These are phyloP conservation scores for Macquaria australasica DNA, from an alignment of 2,113 vertebrate species.

Conservation along the genomic window DNA sequence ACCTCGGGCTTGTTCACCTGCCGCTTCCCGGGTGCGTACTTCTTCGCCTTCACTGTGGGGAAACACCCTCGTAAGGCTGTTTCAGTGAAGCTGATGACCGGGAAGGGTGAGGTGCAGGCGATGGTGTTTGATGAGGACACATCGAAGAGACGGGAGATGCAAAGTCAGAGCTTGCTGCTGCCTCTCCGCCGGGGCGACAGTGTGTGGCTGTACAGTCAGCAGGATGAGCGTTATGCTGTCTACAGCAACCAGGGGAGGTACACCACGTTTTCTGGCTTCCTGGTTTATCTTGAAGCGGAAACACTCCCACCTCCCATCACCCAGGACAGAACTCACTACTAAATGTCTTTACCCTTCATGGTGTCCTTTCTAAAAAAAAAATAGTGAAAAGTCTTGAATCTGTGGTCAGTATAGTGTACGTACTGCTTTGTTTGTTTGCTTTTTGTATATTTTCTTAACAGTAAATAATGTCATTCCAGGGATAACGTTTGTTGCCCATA, in stretches of 20 bases:
- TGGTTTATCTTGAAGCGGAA: slow-evolving; percentile 81
- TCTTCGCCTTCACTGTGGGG: slow-evolving; percentile 86
- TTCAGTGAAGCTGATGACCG: slow-evolving; percentile 87
- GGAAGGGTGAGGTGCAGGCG: slow-evolving; percentile 83
- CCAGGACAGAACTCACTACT: slow-evolving; percentile 68
- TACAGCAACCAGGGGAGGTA: slow-evolving; percentile 88
- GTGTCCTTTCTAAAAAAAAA: background rate
- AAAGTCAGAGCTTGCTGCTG: slow-evolving; percentile 87
- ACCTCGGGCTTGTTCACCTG: slow-evolving; percentile 84
- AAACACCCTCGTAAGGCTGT: slow-evolving; percentile 85
- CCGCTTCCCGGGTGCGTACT: slow-evolving; percentile 81
- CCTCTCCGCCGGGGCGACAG: slow-evolving; percentile 75
- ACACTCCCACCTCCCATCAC: slow-evolving; percentile 2
- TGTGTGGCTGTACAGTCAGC: slow-evolving; percentile 87
- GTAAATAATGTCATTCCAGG: background rate
- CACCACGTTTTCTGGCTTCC: slow-evolving; percentile 87
- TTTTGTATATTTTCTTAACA: background rate
- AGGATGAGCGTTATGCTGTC: slow-evolving; percentile 84
- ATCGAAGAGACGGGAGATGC: slow-evolving; percentile 84
- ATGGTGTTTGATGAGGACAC: slow-evolving; percentile 88
- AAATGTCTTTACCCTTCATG: slow-evolving; percentile 22
- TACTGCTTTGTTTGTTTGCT: background rate
- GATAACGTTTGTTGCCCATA: slow-evolving; percentile 10
- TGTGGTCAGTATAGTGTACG: slow-evolving; percentile 4
- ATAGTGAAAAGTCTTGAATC: background rate